Evolutionary conservation across 2,113 vertebrate genomes (phyloP).

Genomic region (Rhinopomastus cyanomelas): DNA sequence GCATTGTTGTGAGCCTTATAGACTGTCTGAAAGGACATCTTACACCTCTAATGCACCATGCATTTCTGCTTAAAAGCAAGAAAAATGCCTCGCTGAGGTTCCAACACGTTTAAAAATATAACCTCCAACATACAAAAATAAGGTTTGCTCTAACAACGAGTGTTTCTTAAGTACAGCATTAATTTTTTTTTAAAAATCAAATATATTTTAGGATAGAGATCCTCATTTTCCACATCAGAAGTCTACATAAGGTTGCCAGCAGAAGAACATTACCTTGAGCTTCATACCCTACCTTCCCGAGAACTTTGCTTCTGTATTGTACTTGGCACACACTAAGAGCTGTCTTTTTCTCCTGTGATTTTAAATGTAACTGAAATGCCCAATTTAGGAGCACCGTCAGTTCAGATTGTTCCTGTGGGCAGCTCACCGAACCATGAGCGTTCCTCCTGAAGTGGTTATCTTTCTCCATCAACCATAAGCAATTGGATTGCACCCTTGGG

Average conservation of each 20-base stretch:
- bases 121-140: not conserved
- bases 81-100: not conserved
- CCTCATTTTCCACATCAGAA: not conserved
- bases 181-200: not conserved
- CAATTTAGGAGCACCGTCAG: not conserved
- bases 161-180: accelerated
- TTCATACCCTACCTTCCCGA: not conserved
- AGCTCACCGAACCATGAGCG: not conserved
- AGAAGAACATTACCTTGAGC: not conserved
- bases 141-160: not conserved
- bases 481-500: not conserved
- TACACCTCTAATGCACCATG: not conserved
- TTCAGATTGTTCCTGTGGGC: not conserved
- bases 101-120: not conserved
- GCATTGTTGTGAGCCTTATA: not conserved
- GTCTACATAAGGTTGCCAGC: not conserved
- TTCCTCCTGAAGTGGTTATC: not conserved
- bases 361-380: not conserved
- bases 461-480: not conserved
- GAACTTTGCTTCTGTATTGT: not conserved
- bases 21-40: not conserved
- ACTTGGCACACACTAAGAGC: not conserved
- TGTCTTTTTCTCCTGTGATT: not conserved
- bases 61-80: not conserved
- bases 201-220: not conserved